Percentiles rank a stretch among this genome's conserved stretches.
These are phyloP conservation scores for Julus scandinavius DNA, from an alignment of 2,888 invertebrate species.

Conservation along the genomic window DNA sequence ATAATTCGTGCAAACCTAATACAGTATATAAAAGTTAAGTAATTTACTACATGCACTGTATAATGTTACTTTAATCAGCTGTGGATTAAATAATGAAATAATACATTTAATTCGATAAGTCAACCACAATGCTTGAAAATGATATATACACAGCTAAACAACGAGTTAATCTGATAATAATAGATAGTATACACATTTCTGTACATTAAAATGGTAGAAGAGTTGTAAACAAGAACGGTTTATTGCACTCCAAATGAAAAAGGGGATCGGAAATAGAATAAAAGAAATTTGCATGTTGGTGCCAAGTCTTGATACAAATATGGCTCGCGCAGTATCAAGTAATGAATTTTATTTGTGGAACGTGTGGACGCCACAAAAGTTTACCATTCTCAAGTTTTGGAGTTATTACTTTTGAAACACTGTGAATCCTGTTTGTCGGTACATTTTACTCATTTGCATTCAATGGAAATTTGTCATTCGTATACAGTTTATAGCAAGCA, in stretches of 20 bases:
- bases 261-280: background rate
- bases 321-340: background rate
- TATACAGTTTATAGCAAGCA: background rate
- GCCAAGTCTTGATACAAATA: background rate
- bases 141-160: background rate
- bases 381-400: background rate
- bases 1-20: no score
- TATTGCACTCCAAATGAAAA: background rate
- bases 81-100: background rate
- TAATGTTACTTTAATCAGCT: no score
- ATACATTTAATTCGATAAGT: background rate
- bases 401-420: background rate
- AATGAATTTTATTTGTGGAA: background rate
- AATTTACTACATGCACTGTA: no score
- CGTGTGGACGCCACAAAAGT: background rate
- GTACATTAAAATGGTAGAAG: background rate
- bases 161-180: background rate
- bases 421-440: background rate
- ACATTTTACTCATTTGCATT: background rate
- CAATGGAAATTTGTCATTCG: background rate
- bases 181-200: background rate
- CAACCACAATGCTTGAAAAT: background rate
- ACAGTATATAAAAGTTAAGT: no score
- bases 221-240: background rate
- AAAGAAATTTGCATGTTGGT: constrained; percentile 12